Evolutionary conservation across 2,797 vertebrate genomes (phyloP), one percentile per base, ranked within the genome.

Genomic region (Peromyscus attwateri): DNA sequence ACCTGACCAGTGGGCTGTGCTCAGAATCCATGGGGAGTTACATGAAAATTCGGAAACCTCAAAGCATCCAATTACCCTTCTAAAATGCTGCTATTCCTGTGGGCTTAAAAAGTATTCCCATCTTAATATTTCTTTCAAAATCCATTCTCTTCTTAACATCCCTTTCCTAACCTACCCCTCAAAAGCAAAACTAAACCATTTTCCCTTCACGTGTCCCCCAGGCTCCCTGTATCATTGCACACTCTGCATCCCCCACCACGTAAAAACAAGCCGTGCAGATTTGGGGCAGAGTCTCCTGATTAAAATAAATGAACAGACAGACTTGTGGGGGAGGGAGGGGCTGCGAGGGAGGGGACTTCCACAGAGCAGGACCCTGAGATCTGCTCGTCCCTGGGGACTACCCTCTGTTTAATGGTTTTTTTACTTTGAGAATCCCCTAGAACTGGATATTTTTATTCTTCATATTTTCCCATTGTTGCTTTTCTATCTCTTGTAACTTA

Each of bases 21-120:
- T 34, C 77, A 64, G 66, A 79, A 23, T 73, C 91, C 85, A 23
- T 95, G 70, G 75, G 16, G 19, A 49, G 87, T 46, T 76, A 46
- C 27, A 64, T 87, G 37, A 40, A 55, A 85, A 84, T 87, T 43
- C 88, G 77, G 94, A 94, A 98, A 97, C 37, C 46, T 77, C 93
- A 31, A 68, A 62, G 62, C 52, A 66, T 46, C 64, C 43, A 21
- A 3, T 49, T 92, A 57, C 91, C 91, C 89, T 91, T 96, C 79
- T 91, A 29, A 70, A 88, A 82, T 71, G 66, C 81, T 70, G 21
- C 27, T 57, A 40, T 57, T 84, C 6, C 52, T 84, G 12, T 62
- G 13, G 49, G 25, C 55, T 93, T 70, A 83, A 37, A 75, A 46
- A n/a, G 21, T 31, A 60, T 34, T 27, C 60, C 27, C 89, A 37